Evolutionary conservation across 1,140 invertebrate species (phyloP).

Genomic region (Aporrectodea caliginosa): DNA sequence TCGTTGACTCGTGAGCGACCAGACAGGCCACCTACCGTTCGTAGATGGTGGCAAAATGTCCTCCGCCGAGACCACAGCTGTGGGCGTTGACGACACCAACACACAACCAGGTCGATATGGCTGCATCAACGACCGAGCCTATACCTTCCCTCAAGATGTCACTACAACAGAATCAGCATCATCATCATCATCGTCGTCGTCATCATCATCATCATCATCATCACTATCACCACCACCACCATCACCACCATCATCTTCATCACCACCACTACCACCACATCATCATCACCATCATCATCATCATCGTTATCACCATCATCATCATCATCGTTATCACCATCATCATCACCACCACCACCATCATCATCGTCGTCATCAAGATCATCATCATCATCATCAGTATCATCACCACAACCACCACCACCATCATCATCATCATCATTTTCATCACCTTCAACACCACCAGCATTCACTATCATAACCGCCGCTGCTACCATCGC

Average conservation of each 20-base stretch:
- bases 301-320: neutral
- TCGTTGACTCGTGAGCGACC: no score
- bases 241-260: neutral
- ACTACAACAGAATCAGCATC: neutral
- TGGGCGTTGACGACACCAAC: slow-evolving; percentile 11
- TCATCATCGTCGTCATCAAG: neutral
- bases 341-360: slow-evolving; percentile 1
- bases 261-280: neutral
- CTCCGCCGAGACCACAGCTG: slow-evolving; percentile 17
- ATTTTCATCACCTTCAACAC: neutral
- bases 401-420: neutral
- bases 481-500: neutral
- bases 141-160: neutral
- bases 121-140: slow-evolving; percentile 18
- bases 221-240: neutral
- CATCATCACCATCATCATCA: neutral
- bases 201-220: neutral
- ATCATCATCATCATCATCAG: neutral
- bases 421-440: neutral
- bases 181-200: neutral
- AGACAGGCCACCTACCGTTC: neutral
- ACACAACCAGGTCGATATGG: slow-evolving; percentile 4
- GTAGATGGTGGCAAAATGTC: neutral
- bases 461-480: neutral
- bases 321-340: neutral